Base-by-base conservation (phyloP, 2,888 invertebrate genomes). In the Micropterix aruncella region DNA sequence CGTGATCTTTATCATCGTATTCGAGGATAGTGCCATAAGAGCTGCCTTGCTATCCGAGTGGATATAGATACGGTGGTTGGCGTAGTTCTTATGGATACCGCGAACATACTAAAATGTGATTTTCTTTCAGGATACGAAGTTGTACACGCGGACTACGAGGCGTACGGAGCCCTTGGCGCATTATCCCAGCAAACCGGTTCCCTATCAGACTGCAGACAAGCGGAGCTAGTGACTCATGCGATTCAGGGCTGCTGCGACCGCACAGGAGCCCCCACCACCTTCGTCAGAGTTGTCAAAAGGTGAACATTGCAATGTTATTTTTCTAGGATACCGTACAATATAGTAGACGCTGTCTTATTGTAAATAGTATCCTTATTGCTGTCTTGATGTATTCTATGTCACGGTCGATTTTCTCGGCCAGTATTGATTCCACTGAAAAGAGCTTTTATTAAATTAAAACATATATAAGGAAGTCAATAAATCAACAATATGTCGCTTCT, bases 211-310 rank as follows among this genome's bases (percentile, higher is more conserved):
- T 5, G 7, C 7, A 5, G 12, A 12, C 7, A 12, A 5, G 27
- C 27, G 27, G 27, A 12, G 27, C 12, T 27, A 5, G 27, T 12
- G 27, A 12, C 12, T 5, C 27, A 27, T 12, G 27, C 7, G 7
- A 12, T 12, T 5, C 27, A 27, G 7, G 27, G 7, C 27, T 27
- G 27, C 27, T 27, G n/a, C n/a, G n/a, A n/a, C n/a, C n/a, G n/a
- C n/a, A n/a, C n/a, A n/a, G n/a, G n/a, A n/a, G 38, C 16, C 7
- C 3, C 38, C 38, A 7, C 16, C 38, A 15, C 40, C 12, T 40
- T 18, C 40, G 40, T 40, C 9, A 9, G 40, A 15, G 37, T 42
- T 12, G 27, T 36, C 37, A 36, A 42, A 19, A 18, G 42, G 18
- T 16, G 36, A 27, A 12, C 12, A 5, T 27, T 27, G 5, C 27